phyloP scores from a whole-genome alignment of 2,113 vertebrate genomes.

The Fukomys damarensis region DNA sequence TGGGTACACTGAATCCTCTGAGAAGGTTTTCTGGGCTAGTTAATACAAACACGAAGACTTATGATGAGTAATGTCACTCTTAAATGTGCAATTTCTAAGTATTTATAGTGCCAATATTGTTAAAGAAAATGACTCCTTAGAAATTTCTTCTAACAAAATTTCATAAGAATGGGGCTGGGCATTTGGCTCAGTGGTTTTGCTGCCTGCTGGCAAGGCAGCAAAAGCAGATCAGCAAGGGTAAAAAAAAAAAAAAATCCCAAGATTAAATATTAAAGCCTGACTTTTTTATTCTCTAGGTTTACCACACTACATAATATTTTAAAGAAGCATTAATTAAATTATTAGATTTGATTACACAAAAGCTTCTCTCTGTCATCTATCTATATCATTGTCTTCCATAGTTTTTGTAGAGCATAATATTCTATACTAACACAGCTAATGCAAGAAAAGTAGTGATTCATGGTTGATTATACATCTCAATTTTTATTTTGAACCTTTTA shows the following conservation, averaged over 20 bases:
- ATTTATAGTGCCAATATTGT: background rate
- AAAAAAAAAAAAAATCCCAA: no score
- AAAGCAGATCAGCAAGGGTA: no score
- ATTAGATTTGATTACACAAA: background rate
- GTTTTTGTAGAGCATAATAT: background rate
- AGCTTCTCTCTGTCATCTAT: background rate
- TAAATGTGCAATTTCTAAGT: background rate
- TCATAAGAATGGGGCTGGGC: no score
- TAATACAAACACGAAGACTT: background rate
- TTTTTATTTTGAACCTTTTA: background rate
- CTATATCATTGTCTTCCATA: background rate
- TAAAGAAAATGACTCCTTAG: background rate
- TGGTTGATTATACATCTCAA: background rate
- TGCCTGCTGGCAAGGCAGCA: no score
- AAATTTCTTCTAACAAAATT: background rate
- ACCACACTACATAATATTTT: background rate
- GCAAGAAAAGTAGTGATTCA: background rate
- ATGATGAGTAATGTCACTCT: background rate
- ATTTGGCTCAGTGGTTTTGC: no score
- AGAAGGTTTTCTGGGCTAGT: constrained; percentile 30
- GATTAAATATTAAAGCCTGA: no score
- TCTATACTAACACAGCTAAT: background rate
- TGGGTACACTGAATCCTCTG: background rate
- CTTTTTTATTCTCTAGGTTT: background rate
- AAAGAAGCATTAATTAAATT: background rate